Percentiles rank a stretch among this genome's conserved stretches.
Conservation (phyloP, 2,888 invertebrate genomes). For the Dimorphilus gyrociliatus region DNA sequence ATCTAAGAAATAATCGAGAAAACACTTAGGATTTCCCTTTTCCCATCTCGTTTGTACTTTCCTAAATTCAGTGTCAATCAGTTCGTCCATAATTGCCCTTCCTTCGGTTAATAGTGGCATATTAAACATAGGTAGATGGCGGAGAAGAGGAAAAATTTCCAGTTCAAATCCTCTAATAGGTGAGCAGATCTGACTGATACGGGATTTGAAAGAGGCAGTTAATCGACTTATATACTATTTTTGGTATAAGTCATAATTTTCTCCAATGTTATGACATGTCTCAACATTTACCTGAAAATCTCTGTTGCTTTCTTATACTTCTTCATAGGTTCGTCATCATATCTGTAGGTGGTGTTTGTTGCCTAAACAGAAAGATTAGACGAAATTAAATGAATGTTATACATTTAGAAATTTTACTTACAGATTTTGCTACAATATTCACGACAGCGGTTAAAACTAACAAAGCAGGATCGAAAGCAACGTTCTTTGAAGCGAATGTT, state of each 20-base stretch:
- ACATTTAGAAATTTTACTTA: constrained; percentile 3
- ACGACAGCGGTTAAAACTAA: constrained; percentile 8
- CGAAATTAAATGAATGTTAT: neutral
- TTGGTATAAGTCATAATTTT: too few relatives aligned
- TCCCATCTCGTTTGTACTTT: constrained; percentile 6
- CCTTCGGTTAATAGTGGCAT: constrained; percentile 14
- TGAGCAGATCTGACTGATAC: constrained; percentile 8
- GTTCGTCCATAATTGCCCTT: constrained; percentile 14
- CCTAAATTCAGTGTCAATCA: constrained; percentile 7
- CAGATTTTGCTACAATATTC: constrained; percentile 7
- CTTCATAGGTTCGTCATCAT: constrained; percentile 6
- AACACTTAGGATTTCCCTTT: too few relatives aligned
- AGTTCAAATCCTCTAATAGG: constrained; percentile 12
- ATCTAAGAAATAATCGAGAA: neutral
- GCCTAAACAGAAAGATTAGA: too few relatives aligned
- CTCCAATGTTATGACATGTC: too few relatives aligned
- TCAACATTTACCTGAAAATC: too few relatives aligned
- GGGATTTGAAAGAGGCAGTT: too few relatives aligned
- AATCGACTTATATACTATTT: too few relatives aligned
- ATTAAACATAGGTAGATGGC: constrained; percentile 11
- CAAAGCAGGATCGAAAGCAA: constrained; percentile 6
- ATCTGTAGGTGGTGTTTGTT: too few relatives aligned
- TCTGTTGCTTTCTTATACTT: constrained; percentile 9
- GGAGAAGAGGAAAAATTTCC: constrained; percentile 21
- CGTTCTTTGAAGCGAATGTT: constrained; percentile 2